A percentile compares a stretch with the other conserved stretches of the same genome.
phyloP scores from a whole-genome alignment of 1,140 invertebrate genomes.

The Caenorhabditis latens region DNA sequence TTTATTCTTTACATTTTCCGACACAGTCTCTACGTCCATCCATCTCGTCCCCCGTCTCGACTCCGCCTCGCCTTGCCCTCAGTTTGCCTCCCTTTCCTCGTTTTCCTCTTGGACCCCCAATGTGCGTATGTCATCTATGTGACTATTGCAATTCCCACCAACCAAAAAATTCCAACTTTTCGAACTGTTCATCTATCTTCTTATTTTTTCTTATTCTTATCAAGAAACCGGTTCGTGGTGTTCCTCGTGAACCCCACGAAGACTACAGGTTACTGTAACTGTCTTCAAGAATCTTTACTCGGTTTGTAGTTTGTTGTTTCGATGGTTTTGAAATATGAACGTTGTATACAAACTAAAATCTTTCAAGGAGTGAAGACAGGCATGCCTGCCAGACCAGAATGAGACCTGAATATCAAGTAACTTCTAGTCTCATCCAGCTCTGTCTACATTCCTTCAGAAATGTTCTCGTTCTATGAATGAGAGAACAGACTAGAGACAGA shows the following conservation, averaged over 20 bases:
- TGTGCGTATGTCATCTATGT: constrained; percentile 44
- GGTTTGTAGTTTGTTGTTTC: not conserved
- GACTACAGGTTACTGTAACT: not conserved
- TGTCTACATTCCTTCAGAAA: too few relatives aligned
- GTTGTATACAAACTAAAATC: too few relatives aligned
- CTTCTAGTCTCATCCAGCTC: too few relatives aligned
- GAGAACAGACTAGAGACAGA: too few relatives aligned
- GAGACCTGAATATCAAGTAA: too few relatives aligned
- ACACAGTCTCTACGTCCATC: constrained; percentile 39
- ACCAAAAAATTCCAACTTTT: constrained; percentile 32
- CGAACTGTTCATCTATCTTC: not conserved
- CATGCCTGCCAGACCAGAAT: too few relatives aligned
- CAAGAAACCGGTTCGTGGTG: not conserved
- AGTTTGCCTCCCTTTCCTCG: constrained; percentile 46
- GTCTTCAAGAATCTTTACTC: not conserved
- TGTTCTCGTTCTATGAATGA: too few relatives aligned
- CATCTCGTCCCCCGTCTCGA: constrained; percentile 50
- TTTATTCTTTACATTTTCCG: constrained; percentile 35
- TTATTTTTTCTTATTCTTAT: too few relatives aligned
- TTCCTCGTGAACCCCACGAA: not conserved
- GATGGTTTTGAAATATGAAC: not conserved
- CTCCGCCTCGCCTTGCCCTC: constrained; percentile 49
- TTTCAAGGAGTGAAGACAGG: too few relatives aligned
- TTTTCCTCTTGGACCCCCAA: constrained; percentile 53
- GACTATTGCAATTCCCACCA: constrained; percentile 26